These are phyloP conservation scores for Champsocephalus esox DNA, from an alignment of 2,797 vertebrate species.

Conservation along the genomic window DNA sequence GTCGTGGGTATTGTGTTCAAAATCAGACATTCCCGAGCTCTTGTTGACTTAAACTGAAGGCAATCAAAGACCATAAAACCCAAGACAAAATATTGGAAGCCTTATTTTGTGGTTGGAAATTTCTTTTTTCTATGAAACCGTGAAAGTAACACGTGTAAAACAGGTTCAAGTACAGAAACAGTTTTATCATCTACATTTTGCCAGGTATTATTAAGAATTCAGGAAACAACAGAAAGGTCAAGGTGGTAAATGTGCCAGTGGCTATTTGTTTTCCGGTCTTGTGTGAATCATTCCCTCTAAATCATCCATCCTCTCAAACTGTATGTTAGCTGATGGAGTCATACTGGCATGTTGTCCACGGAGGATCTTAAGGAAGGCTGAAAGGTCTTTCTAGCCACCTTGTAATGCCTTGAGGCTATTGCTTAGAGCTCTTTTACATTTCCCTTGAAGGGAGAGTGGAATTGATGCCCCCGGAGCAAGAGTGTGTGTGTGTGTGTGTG, in stretches of 20 bases:
- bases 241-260: not conserved
- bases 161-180: not conserved
- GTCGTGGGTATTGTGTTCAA: no score
- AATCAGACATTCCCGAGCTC: no score
- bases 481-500: not conserved
- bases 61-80: no score
- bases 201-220: not conserved
- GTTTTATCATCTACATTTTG: not conserved
- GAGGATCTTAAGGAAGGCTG: slow-evolving; percentile 28
- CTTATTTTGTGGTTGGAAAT: no score
- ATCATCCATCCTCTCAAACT: not conserved
- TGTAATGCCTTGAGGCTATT: slow-evolving; percentile 48
- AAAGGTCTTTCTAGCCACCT: slow-evolving; percentile 51
- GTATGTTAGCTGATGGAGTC: slow-evolving; percentile 27
- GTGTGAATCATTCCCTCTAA: not conserved
- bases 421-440: slow-evolving; percentile 36
- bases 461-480: slow-evolving; percentile 30
- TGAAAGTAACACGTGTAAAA: not conserved
- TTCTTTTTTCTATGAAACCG: no score
- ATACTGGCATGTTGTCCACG: slow-evolving; percentile 20
- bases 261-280: not conserved
- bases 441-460: slow-evolving; percentile 34
- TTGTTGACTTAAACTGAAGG: not conserved
- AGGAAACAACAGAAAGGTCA: not conserved
- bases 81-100: no score